A percentile compares a stretch with the other conserved stretches of the same genome.
Conservation (phyloP, 2,797 vertebrate genomes). For the Fratercula arctica region DNA sequence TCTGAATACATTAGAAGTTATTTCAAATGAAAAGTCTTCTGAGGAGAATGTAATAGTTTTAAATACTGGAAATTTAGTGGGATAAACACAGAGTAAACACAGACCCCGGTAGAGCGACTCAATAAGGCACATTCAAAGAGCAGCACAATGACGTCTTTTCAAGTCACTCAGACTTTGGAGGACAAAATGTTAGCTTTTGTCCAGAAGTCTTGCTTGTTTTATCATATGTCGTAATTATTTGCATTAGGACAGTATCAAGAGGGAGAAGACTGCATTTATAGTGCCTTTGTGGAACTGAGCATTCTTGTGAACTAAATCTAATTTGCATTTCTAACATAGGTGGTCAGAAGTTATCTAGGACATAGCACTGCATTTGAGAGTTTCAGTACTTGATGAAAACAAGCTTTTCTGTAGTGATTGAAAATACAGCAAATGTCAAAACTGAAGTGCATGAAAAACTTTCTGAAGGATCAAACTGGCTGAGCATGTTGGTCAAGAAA, state of each 20-base stretch:
- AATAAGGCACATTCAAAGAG: not conserved
- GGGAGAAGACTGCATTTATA: not conserved
- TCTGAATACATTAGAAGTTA: not conserved
- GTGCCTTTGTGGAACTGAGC: not conserved
- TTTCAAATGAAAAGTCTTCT: not conserved
- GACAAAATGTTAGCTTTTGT: constrained; percentile 23
- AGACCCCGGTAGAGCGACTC: not conserved
- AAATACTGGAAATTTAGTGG: not conserved
- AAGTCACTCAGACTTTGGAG: not conserved
- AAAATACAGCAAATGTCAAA: not conserved
- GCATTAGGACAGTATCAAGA: not conserved
- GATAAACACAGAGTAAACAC: not conserved
- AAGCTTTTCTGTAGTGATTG: not conserved
- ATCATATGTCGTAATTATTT: not conserved
- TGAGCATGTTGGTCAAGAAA: not conserved
- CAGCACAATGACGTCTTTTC: not conserved
- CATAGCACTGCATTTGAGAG: not conserved
- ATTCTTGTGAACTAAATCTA: not conserved
- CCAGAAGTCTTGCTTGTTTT: not conserved
- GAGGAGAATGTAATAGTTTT: not conserved
- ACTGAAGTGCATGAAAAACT: not conserved
- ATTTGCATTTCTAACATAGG: not conserved
- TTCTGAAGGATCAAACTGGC: not conserved
- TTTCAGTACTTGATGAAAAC: not conserved
- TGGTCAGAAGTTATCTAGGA: not conserved